Evolutionary conservation across 2,797 vertebrate genomes (phyloP).

Genomic region (Myotis myotis): DNA sequence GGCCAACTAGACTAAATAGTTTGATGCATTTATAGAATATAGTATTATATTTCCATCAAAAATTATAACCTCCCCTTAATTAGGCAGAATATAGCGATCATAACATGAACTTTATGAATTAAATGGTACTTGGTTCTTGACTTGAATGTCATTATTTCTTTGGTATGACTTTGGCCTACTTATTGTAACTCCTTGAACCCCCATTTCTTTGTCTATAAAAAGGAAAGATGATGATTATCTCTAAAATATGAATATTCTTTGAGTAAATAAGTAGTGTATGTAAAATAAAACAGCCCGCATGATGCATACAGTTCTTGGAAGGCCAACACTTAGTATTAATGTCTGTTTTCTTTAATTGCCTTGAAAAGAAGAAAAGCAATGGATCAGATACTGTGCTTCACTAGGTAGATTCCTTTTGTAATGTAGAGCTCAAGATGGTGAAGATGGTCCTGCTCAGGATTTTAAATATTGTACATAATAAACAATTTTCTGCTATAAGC

Average conservation of each 20-base stretch:
- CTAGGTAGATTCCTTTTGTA: neutral
- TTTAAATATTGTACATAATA: neutral
- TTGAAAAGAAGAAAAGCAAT: neutral
- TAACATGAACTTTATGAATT: slow-evolving; percentile 16
- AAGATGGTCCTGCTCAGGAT: neutral
- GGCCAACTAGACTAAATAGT: neutral
- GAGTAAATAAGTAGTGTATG: neutral
- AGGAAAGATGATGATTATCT: neutral
- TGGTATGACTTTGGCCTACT: neutral
- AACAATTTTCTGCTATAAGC: neutral
- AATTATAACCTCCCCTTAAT: neutral
- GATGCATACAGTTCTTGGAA: neutral
- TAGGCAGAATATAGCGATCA: neutral
- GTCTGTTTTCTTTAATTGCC: neutral
- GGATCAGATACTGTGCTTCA: neutral
- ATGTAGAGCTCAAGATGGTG: neutral
- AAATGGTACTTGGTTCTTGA: neutral
- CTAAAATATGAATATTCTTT: neutral
- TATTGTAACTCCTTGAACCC: neutral
- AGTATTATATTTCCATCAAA: neutral
- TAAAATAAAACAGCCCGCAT: neutral
- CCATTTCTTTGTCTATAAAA: neutral
- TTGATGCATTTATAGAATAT: neutral
- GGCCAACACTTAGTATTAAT: neutral
- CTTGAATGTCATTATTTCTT: neutral